Evolutionary conservation across 2,888 invertebrate species (phyloP), one percentile per base, ranked within the genome.

Genomic region (Eilema griseolum): DNA sequence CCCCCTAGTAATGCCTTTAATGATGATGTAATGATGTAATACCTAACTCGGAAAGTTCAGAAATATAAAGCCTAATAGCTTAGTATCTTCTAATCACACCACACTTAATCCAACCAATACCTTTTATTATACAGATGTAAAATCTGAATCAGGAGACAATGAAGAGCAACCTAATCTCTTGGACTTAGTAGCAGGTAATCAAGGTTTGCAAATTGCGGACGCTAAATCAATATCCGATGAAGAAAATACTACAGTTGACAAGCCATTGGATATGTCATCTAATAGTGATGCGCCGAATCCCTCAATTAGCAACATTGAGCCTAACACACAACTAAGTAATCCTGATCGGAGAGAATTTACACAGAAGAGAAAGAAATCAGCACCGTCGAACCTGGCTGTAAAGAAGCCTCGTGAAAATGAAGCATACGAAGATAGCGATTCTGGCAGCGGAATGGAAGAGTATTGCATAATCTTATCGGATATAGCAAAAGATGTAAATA

Each of bases 401-500:
- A 71, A 71, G 37, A 71, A 56, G 57, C 61, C 37, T 10, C 60
- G 67, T 28, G 67, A 46, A 52, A 52, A 31, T 52, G 3, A 26
- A 11, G 0, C 2, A 0, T 37, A 67, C 52, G 52, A 64, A 52
- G 24, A 10, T 20, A 56, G n/a, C n/a, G 37, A 31, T 31, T 65
- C 61, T 4, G 41, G 41, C 23, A 57, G 57, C 23, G 64, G 64
- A 16, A 26, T 14, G 20, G 71, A 68, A 60, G 56, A 68, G 11
- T 26, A 64, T 24, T 61, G 1, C 26, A 33, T 69, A 23, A 52
- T 8, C 5, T 8, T 65, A n/a, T 24, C 16, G 31, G 60, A 65
- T n/a, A 20, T 33, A 3, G 12, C 46, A 12, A 46, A 69, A 33
- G 33, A 79, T 69, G 63, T 79, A 61, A 78, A 87, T 31, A 83